Evolutionary conservation across 2,797 vertebrate species (phyloP).

Genomic region (Microhierax caerulescens): DNA sequence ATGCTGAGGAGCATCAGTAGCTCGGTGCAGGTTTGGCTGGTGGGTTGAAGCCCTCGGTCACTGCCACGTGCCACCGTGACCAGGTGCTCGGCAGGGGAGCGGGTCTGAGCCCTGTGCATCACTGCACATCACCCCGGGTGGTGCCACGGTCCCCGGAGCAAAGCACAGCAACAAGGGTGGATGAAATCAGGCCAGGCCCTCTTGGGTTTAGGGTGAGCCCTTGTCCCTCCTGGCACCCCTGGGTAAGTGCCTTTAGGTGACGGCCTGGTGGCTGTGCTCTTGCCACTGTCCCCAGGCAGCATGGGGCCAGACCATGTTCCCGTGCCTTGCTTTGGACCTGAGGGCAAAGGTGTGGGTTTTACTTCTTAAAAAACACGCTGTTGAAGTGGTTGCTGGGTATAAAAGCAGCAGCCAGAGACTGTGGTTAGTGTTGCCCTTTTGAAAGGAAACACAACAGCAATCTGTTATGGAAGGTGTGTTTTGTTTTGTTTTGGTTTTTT

Average conservation of each 20-base stretch:
- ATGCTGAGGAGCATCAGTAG: background rate
- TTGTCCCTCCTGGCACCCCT: background rate
- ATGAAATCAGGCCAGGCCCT: background rate
- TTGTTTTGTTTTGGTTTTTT: background rate
- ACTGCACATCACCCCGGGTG: background rate
- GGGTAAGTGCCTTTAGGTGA: background rate
- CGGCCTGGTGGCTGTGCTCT: background rate
- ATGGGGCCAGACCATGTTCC: background rate
- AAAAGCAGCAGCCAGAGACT: background rate
- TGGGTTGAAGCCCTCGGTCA: background rate
- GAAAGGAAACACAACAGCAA: background rate
- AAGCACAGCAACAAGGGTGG: background rate
- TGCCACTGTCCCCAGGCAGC: fast-evolving
- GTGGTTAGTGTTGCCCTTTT: background rate
- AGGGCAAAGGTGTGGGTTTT: background rate
- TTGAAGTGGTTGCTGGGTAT: background rate
- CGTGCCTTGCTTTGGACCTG: background rate
- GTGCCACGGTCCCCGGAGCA: fast-evolving
- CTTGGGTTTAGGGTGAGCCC: fast-evolving
- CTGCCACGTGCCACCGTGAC: background rate
- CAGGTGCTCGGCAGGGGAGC: fast-evolving
- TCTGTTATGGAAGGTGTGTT: background rate
- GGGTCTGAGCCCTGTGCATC: background rate
- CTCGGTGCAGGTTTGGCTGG: background rate
- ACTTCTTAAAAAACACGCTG: background rate